Conservation (phyloP, 2,888 invertebrate species). For the Adineta ricciae region DNA sequence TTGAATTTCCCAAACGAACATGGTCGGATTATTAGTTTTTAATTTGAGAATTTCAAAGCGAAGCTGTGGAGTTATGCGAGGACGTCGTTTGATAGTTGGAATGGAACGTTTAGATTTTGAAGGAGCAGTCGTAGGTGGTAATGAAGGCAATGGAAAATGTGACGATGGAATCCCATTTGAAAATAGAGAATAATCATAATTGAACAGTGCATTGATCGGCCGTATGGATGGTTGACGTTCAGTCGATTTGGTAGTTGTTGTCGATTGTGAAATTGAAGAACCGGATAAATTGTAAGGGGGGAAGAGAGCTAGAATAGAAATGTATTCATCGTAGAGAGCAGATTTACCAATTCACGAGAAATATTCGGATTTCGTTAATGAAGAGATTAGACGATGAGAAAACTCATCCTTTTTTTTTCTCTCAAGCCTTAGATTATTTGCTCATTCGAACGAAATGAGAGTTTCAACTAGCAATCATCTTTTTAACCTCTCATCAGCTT, state of each 20-base stretch:
- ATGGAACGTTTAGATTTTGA: neutral
- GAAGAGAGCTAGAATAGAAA: neutral
- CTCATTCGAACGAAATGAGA: too few species aligned
- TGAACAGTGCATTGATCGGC: neutral
- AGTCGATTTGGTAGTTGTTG: neutral
- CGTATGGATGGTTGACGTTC: neutral
- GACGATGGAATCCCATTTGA: neutral
- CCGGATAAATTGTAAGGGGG: neutral
- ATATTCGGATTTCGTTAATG: too few species aligned
- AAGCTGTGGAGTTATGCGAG: neutral
- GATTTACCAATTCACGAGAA: too few species aligned
- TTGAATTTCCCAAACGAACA: constrained; percentile 12
- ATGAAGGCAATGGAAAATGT: neutral
- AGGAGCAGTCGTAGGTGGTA: neutral
- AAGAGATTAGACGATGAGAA: too few species aligned
- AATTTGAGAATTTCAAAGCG: neutral
- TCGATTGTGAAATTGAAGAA: neutral
- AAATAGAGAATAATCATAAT: neutral
- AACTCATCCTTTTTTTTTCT: too few species aligned
- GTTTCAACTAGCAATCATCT: too few species aligned
- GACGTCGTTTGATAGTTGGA: neutral
- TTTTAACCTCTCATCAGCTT: neutral
- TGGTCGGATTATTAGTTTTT: neutral
- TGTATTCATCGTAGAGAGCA: too few species aligned
- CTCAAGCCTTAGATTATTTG: too few species aligned